Conservation (phyloP, 2,797 vertebrate species). For the Cynopterus sphinx region DNA sequence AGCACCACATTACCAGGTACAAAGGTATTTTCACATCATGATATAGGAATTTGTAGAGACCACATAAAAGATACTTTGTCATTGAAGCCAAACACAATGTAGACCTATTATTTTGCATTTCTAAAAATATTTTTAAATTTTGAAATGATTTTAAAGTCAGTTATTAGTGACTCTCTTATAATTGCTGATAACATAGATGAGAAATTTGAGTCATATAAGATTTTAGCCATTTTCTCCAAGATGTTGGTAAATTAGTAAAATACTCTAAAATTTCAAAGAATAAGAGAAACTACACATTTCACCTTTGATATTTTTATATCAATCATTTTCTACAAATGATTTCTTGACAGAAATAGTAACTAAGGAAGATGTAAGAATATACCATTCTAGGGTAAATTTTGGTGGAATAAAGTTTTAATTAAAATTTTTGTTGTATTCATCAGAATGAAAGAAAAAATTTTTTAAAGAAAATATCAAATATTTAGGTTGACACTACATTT, state of each 20-base stretch:
- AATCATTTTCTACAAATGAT: neutral
- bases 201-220: neutral
- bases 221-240: slow-evolving; percentile 8
- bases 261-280: neutral
- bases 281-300: neutral
- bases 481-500: neutral
- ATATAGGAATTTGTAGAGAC: neutral
- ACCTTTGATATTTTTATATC: neutral
- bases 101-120: neutral
- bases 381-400: neutral
- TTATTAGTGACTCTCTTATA: neutral
- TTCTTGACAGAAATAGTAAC: neutral
- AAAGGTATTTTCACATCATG: neutral
- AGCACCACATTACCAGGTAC: neutral
- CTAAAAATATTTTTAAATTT: neutral
- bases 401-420: neutral
- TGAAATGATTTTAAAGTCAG: neutral
- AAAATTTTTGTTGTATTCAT: neutral
- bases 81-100: neutral
- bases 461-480: neutral
- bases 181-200: neutral
- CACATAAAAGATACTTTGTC: neutral
- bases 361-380: neutral
- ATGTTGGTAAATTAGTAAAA: neutral
- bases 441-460: neutral